Conservation (phyloP, 2,113 vertebrate species). For the Microtus richardsoni region DNA sequence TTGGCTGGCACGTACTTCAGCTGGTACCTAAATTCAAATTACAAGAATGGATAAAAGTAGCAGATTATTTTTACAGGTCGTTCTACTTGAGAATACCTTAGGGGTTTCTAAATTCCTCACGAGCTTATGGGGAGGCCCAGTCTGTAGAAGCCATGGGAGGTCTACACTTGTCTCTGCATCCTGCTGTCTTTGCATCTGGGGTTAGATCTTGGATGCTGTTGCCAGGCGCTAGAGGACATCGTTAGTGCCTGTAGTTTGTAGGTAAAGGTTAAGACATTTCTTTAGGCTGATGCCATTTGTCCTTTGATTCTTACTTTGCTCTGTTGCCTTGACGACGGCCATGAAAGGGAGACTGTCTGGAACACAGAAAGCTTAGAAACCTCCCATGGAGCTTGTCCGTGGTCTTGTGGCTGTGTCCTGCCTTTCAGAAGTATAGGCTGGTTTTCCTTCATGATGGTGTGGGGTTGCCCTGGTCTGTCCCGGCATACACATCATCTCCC, state of each 20-base stretch:
- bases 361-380: background rate
- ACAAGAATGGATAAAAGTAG: background rate
- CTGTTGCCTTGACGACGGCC: slow-evolving; percentile 67
- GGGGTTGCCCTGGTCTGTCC: background rate
- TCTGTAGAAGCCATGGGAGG: background rate
- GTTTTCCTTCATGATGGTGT: background rate
- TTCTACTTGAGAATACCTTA: background rate
- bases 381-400: background rate
- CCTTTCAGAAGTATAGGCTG: background rate
- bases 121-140: background rate
- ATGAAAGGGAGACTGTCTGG: background rate
- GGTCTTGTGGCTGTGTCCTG: background rate
- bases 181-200: background rate
- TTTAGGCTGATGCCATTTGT: slow-evolving; percentile 1
- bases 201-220: background rate
- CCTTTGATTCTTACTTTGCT: slow-evolving; percentile 2
- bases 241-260: background rate
- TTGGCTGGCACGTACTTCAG: background rate
- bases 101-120: background rate
- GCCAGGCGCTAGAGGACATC: background rate
- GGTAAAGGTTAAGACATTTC: background rate
- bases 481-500: background rate
- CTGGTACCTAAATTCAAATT: background rate
- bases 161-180: background rate
- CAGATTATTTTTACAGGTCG: background rate